phyloP scores from a whole-genome alignment of 2,113 vertebrate genomes.

The Gymnocephalus cernua region DNA sequence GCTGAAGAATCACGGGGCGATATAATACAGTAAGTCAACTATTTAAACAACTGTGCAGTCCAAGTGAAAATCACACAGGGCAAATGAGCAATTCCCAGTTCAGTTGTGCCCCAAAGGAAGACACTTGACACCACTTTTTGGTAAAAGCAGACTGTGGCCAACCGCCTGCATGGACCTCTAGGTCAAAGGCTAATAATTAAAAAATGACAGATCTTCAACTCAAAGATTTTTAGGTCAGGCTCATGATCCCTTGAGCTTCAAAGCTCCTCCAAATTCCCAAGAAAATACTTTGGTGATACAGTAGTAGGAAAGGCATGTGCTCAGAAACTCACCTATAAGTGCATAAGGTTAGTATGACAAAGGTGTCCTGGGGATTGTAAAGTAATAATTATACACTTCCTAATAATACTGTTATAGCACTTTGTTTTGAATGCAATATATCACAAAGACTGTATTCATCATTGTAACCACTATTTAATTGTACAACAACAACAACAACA shows the following conservation, averaged over 20 bases:
- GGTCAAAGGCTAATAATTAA: conserved; percentile 56
- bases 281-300: background rate
- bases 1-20: too few relatives aligned
- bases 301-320: background rate
- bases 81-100: conserved; percentile 49
- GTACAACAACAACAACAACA: background rate
- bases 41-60: conserved; percentile 48
- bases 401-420: background rate
- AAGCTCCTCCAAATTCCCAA: conserved; percentile 13
- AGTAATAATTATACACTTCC: background rate
- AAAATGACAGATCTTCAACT: conserved; percentile 8
- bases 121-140: conserved; percentile 74
- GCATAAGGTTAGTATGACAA: background rate
- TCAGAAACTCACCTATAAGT: background rate
- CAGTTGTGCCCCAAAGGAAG: conserved; percentile 48
- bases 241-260: background rate
- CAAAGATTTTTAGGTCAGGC: conserved; percentile 38
- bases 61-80: conserved; percentile 55
- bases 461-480: background rate
- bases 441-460: background rate
- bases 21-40: conserved; percentile 16
- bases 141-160: conserved; percentile 66
- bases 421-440: background rate
- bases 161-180: conserved; percentile 34
- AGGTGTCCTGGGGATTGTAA: background rate